phyloP scores from a whole-genome alignment of 30 jellyfish, hydroid and myxozoan species.

The Sanderia malayensis region DNA sequence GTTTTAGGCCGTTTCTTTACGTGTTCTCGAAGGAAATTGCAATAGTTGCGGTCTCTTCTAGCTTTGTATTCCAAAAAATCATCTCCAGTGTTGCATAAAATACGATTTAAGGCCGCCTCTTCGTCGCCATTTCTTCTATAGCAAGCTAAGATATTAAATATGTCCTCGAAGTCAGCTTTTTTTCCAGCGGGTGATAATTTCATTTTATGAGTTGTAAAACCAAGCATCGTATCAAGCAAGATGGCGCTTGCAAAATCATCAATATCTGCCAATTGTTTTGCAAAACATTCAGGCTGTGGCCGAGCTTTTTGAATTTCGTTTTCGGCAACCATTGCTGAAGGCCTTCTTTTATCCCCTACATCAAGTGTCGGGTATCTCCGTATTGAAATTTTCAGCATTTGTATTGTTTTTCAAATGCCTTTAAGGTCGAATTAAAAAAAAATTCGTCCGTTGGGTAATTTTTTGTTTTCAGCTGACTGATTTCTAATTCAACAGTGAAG shows the following conservation, averaged over 20 bases:
- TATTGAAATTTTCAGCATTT: slow-evolving; percentile 1
- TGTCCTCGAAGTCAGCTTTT: slow-evolving; percentile 59
- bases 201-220: slow-evolving; percentile 91
- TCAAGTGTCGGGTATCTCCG: slow-evolving; percentile 5
- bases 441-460: too few relatives aligned
- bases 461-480: slow-evolving; percentile 57
- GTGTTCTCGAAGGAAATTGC: slow-evolving; percentile 70
- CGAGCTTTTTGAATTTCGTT: slow-evolving; percentile 2
- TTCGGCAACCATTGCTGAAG: slow-evolving; percentile 43
- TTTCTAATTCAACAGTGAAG: neutral
- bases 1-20: slow-evolving; percentile 54
- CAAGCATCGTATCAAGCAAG: slow-evolving; percentile 81
- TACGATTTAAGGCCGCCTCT: slow-evolving; percentile 50
- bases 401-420: neutral
- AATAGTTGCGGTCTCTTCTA: slow-evolving; percentile 25
- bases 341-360: neutral
- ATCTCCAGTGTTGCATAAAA: slow-evolving; percentile 52
- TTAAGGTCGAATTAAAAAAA: too few relatives aligned
- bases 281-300: slow-evolving; percentile 50
- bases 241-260: slow-evolving; percentile 91
- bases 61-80: slow-evolving; percentile 63
- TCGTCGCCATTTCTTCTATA: slow-evolving; percentile 80
- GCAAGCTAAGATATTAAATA: slow-evolving; percentile 53
- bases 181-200: slow-evolving; percentile 41
- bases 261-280: slow-evolving; percentile 68